Percentiles rank a stretch among this genome's conserved stretches.
phyloP scores from a whole-genome alignment of 2,113 vertebrate species.

The Pungitius pungitius region DNA sequence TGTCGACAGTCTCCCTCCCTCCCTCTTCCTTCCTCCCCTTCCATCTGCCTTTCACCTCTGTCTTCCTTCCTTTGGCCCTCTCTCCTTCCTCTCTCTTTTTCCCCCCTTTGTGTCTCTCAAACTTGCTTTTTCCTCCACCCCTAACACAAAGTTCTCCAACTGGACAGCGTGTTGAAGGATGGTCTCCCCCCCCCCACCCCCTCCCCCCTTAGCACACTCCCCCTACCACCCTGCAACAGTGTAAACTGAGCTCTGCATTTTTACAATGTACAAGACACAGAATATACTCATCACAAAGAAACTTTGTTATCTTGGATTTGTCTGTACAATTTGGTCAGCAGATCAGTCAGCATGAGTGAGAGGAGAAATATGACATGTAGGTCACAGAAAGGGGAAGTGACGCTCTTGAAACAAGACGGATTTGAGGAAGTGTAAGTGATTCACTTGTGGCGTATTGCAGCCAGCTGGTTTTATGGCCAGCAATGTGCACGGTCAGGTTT shows the following conservation, averaged over 20 bases:
- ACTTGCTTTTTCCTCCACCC: conserved; percentile 15
- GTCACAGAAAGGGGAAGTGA: conserved; percentile 54
- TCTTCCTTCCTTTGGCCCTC: conserved; percentile 60
- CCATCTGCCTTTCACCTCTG: conserved; percentile 65
- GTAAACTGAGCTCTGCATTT: background rate
- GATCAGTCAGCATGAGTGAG: conserved; percentile 13
- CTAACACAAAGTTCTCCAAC: conserved; percentile 8
- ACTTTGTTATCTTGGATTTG: background rate
- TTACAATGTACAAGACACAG: background rate
- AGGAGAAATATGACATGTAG: background rate
- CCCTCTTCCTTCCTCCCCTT: conserved; percentile 65
- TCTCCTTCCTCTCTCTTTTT: conserved; percentile 33
- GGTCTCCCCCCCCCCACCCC: conserved; percentile 12
- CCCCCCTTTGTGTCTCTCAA: conserved; percentile 15
- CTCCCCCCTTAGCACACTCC: background rate
- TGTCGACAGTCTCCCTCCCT: conserved; percentile 52
- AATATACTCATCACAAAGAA: background rate
- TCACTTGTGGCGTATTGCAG: conserved; percentile 26
- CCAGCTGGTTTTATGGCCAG: conserved; percentile 39
- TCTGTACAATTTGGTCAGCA: conserved; percentile 15
- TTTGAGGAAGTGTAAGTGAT: conserved; percentile 62
- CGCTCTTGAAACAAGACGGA: conserved; percentile 23
- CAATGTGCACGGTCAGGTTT: background rate
- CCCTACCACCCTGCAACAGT: background rate
- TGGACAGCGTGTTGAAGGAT: conserved; percentile 5